These are phyloP conservation scores for Microctenopoma steveboyesi DNA, from an alignment of 2,797 vertebrate genomes.

Conservation along the genomic window DNA sequence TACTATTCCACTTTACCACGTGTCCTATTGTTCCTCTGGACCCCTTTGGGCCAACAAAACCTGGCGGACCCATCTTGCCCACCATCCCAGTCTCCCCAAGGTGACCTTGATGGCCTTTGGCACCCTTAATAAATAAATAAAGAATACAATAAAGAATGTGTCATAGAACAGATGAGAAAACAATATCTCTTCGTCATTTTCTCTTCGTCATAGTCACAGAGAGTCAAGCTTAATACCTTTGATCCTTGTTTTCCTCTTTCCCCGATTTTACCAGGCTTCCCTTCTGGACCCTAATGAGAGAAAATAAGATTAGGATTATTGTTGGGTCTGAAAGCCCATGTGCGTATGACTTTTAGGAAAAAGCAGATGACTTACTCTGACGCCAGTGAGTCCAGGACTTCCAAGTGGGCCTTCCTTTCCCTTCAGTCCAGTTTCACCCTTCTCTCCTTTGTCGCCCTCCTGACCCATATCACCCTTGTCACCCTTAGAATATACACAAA, in stretches of 20 bases:
- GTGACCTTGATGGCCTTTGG: constrained; percentile 93
- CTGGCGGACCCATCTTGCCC: constrained; percentile 89
- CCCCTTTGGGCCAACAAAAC: constrained; percentile 94
- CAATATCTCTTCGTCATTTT: not conserved
- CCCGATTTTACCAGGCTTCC: constrained; percentile 93
- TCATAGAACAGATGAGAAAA: not conserved
- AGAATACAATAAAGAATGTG: not conserved
- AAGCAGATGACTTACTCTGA: constrained; percentile 87
- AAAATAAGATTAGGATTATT: not conserved
- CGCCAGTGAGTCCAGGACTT: constrained; percentile 87
- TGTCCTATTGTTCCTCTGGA: constrained; percentile 96
- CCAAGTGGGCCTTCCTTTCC: constrained; percentile 92
- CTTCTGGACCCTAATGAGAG: constrained; percentile 90
- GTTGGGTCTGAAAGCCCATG: not conserved
- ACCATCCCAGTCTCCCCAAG: constrained; percentile 91
- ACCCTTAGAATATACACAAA: constrained; percentile 81
- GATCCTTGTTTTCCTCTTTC: constrained; percentile 90
- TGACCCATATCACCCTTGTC: constrained; percentile 94
- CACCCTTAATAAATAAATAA: constrained; percentile 81
- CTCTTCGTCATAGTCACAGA: not conserved
- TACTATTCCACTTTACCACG: constrained; percentile 85
- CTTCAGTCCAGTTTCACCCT: constrained; percentile 89
- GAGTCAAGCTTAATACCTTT: constrained; percentile 83
- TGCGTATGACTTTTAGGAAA: not conserved
- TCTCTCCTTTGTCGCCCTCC: constrained; percentile 92